Evolutionary conservation across 2,113 vertebrate species (phyloP).

Genomic region (Opisthocomus hoazin): DNA sequence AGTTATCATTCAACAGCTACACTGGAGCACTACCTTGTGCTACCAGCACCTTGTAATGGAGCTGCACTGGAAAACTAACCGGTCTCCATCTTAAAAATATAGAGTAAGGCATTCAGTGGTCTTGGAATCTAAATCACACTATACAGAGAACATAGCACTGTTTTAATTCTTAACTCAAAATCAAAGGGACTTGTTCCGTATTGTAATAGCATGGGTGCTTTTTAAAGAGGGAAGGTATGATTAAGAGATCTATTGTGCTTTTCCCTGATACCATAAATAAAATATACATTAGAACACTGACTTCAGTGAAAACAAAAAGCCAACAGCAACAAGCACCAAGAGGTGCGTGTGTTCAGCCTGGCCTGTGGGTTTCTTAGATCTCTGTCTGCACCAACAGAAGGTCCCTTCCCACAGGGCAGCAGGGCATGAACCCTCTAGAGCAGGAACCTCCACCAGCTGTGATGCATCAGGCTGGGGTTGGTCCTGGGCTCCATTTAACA

Average conservation of each 20-base stretch:
- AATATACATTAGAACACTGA: neutral
- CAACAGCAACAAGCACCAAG: neutral
- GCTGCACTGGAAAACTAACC: neutral
- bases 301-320: neutral
- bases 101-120: neutral
- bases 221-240: neutral
- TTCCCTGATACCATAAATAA: neutral
- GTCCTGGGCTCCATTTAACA: neutral
- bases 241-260: neutral
- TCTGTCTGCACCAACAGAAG: neutral
- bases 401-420: neutral
- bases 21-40: neutral
- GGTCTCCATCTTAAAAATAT: neutral
- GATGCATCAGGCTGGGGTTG: neutral
- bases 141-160: neutral
- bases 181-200: neutral
- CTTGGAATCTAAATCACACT: neutral
- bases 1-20: neutral
- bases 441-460: neutral
- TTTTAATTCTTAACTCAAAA: neutral
- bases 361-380: neutral
- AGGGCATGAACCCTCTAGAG: neutral
- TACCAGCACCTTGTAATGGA: neutral
- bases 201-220: neutral
- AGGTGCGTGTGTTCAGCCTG: neutral